phyloP scores from a whole-genome alignment of 2,888 invertebrate species.

The Thymelicus lineola region DNA sequence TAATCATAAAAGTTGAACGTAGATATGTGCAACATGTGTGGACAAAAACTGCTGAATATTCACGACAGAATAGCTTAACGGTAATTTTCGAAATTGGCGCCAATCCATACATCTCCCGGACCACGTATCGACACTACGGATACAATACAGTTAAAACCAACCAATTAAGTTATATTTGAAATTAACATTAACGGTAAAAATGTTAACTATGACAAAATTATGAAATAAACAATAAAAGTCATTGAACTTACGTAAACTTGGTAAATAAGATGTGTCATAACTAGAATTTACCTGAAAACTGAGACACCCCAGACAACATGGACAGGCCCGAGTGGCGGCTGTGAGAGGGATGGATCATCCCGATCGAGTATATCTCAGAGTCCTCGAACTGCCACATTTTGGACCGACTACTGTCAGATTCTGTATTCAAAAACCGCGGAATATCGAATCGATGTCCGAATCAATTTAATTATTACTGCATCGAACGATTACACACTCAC shows the following conservation, averaged over 20 bases:
- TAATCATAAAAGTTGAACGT: too few species aligned
- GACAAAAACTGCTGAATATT: too few species aligned
- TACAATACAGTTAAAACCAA: not conserved
- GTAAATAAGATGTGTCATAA: not conserved
- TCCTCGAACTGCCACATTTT: conserved; percentile 89
- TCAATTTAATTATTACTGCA: conserved; percentile 36
- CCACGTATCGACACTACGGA: too few species aligned
- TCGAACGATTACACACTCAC: conserved; percentile 23
- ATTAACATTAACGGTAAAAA: not conserved
- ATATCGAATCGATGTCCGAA: conserved; percentile 37
- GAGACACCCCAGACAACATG: conserved; percentile 75
- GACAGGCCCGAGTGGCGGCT: conserved; percentile 89
- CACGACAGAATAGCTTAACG: too few species aligned
- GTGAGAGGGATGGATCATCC: conserved; percentile 90
- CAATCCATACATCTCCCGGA: too few species aligned
- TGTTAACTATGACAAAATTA: too few species aligned
- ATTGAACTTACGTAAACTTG: conserved; percentile 28
- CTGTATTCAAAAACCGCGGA: conserved; percentile 42
- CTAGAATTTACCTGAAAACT: conserved; percentile 70
- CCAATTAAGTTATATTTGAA: not conserved
- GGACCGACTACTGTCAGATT: conserved; percentile 42
- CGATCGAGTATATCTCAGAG: conserved; percentile 93
- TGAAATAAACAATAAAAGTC: conserved; percentile 3
- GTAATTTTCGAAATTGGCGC: too few species aligned
- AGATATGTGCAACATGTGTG: too few species aligned